Evolutionary conservation across 2,888 invertebrate genomes (phyloP), one percentile per base, ranked within the genome.

Genomic region (Drosophila differens): DNA sequence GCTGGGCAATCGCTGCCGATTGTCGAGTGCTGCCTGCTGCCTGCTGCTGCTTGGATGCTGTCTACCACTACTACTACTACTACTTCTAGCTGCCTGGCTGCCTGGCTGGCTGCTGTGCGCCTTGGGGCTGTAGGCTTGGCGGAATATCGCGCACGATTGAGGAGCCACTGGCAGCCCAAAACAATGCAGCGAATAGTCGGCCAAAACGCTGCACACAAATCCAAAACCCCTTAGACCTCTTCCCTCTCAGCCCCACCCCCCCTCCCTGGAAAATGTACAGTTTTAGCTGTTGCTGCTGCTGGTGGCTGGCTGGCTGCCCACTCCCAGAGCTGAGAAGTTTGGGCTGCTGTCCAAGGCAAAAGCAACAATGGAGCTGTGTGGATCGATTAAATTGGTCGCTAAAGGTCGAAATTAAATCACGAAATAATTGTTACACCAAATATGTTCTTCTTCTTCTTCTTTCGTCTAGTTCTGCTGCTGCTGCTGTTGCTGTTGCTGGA

Each of bases 351-450:
- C 70, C 80, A 76, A 79, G 58, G 57, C 49, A 60, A 55, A 55
- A 49, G 65, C 65, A 68, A 61, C 63, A 73, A 55, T 66, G 33
- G 62, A 58, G 70, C 53, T 70, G 63, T 61, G 66, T 79, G 90
- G 84, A 88, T 91, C 88, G 88, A 88, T 88, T 88, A 91, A 91
- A 88, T 91, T 88, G 88, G 88, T 87, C 87, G 87, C 87, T 88
- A 88, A 88, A 88, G 88, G 88, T 88, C 88, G 88, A 88, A 88
- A 88, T 91, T 90, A 88, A 88, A 88, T 88, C 88, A 88, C 88
- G 88, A 88, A 88, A 88, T 88, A 88, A 88, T 88, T 88, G 88
- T 88, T 88, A 91, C 88, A 88, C 88, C 88, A 88, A 88, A 88
- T 89, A 88, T 91, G 91, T 91, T 88, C 85, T 85, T 78, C 77